A percentile compares a stretch with the other conserved stretches of the same genome.
Evolutionary conservation across 2,888 invertebrate genomes (phyloP).

Genomic region (Volucella zonaria): DNA sequence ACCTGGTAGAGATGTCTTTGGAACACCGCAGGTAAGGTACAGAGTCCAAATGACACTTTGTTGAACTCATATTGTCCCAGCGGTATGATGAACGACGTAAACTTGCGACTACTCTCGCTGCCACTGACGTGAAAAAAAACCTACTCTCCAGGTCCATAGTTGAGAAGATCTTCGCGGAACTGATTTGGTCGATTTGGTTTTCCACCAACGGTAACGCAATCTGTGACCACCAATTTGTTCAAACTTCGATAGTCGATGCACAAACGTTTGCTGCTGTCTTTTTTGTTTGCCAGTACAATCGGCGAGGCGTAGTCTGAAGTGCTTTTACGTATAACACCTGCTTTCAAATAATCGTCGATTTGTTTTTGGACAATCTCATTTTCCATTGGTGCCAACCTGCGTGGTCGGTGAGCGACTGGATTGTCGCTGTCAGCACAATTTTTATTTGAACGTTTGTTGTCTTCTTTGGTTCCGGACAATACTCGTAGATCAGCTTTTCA

Average conservation of each 20-base stretch:
- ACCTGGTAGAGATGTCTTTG: conserved; percentile 15
- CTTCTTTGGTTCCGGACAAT: not conserved
- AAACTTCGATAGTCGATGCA: no score
- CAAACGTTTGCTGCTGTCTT: no score
- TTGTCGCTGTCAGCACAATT: conserved; percentile 10
- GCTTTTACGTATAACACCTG: not conserved
- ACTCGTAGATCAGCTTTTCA: not conserved
- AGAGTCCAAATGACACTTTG: conserved; percentile 10
- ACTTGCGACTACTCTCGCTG: conserved; percentile 17
- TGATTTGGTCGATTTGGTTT: conserved; percentile 11
- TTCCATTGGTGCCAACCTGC: not conserved
- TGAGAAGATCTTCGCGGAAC: no score
- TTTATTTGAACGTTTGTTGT: conserved; percentile 24
- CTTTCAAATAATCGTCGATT: not conserved
- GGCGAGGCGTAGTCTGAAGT: no score
- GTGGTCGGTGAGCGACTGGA: conserved; percentile 12
- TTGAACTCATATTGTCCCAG: not conserved
- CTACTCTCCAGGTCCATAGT: conserved; percentile 20
- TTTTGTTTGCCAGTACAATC: no score
- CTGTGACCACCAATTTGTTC: no score
- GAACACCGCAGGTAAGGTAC: conserved; percentile 1
- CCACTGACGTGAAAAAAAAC: conserved; percentile 12
- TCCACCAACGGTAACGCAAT: conserved; percentile 8
- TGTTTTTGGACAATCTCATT: conserved; percentile 11
- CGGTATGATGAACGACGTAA: conserved; percentile 13